Base-by-base conservation (phyloP, 2,888 invertebrate genomes). In the Pseudococcus longispinus region DNA sequence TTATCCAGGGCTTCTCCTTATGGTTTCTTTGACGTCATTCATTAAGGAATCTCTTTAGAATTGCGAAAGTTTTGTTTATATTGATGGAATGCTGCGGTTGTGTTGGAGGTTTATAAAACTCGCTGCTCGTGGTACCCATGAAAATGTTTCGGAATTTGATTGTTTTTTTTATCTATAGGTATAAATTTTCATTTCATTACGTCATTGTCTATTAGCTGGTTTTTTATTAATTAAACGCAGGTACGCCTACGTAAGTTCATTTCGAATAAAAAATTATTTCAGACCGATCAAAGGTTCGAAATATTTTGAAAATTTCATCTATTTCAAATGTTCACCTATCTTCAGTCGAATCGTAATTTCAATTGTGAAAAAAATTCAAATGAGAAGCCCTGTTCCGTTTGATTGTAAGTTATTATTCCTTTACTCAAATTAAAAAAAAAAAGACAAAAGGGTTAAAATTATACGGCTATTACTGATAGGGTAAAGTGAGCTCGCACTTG, bases 381-480 rank as follows among this genome's bases (percentile, higher is more conserved):
- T 85, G 74, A 46, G 85, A 85, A 85, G 18, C 85, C 37, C 85
- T 85, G 85, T 70, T 37, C 42, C 44, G 46, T 85, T 85, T 70
- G 85, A 85, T 85, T 74, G 85, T 85, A 42, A 85, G 74, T 85
- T 85, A 85, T 85, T 85, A 65, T 44, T 85, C 74, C 85, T 85
- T 85, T 70, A 74, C 70, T 23, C 46, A 46, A 83, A 83, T 83
- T 46, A 83, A 83, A 83, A 83, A 83, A 85, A 85, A 85, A 51
- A 83, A 83, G 74, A 85, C 37, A 74, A 29, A 85, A 85, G 85
- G 85, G 85, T 85, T 85, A 85, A 85, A 85, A 85, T 85, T 85
- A 85, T 85, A 85, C 85, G 85, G 85, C 85, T 85, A 85, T 85
- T 85, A 74, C 85, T 85, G 74, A 85, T 85, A 85, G 85, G 85